Evolutionary conservation across 1,140 invertebrate genomes (phyloP), one percentile per base, ranked within the genome.

Genomic region (Cylas formicarius): DNA sequence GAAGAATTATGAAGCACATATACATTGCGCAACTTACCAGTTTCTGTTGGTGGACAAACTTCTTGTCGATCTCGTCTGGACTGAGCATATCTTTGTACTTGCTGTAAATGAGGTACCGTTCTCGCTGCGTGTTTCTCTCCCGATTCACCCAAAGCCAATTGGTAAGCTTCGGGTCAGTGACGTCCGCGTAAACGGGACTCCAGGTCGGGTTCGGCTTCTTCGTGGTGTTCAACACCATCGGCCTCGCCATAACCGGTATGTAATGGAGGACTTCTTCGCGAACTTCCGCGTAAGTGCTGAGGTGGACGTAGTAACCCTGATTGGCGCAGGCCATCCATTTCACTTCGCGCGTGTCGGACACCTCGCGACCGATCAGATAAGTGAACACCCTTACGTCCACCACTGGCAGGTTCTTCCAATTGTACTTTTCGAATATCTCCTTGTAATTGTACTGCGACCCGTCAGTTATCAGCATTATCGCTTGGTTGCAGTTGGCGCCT

Each of bases 251-350:
- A 2, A 87, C 83, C 0, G 83, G 80, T 44, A 87, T 74, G 60
- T 86, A 86, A 52, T 83, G 79, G 31, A 88, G 67, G 1, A 90
- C 86, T 70, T 89, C 79, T 65, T 90, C 86, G 28, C 85, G 72
- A 1, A 90, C 86, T 72, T 91, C 87, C 6, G 85, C 82, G 50
- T 85, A 67, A 2, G 86, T 89, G 14, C 83, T 82, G 19, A 91
- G 74, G 59, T 90, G 86, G 3, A 84, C 83, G 60, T 81, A 90
- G 57, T 82, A 88, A 60, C 57, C 65, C 76, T 71, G 55, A 67
- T 93, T 91, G 3, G 77, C 79, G 67, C 89, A 92, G 2, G 90
- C 88, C 84, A 93, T 93, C 84, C 84, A 89, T 48, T 81, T 78
- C 0, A 90, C 80, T 54, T 90, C 75, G 20, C 72, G 61, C 0